These are phyloP conservation scores for Zophobas morio DNA, from an alignment of 1,140 invertebrate genomes.

Conservation along the genomic window DNA sequence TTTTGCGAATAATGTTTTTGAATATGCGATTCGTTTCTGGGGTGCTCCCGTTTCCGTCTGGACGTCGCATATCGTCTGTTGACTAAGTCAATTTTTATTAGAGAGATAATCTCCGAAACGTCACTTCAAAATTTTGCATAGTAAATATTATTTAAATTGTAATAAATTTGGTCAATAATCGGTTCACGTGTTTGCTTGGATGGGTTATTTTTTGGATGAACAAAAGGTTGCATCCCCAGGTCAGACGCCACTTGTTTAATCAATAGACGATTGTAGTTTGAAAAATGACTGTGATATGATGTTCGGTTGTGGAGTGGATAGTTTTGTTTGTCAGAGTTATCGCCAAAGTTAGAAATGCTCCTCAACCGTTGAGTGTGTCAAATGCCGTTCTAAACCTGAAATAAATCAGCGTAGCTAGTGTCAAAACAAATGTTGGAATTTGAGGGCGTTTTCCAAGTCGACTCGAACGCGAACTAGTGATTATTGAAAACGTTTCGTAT, in stretches of 20 bases:
- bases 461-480: constrained; percentile 43
- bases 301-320: constrained; percentile 7
- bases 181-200: too few relatives aligned
- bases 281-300: not conserved
- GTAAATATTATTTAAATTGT: too few relatives aligned
- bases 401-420: constrained; percentile 52
- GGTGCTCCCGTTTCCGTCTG: too few relatives aligned
- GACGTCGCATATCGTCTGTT: too few relatives aligned
- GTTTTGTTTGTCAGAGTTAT: constrained; percentile 1
- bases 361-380: constrained; percentile 14
- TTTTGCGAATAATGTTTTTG: too few relatives aligned
- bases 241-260: not conserved
- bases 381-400: constrained; percentile 29
- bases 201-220: too few relatives aligned
- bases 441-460: constrained; percentile 40
- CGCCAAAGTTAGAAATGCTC: not conserved
- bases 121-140: too few relatives aligned
- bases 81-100: too few relatives aligned
- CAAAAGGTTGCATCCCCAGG: too few relatives aligned
- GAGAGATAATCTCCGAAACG: too few relatives aligned
- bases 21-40: too few relatives aligned
- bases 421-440: constrained; percentile 51
- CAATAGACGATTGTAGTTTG: constrained; percentile 1
- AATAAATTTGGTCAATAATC: too few relatives aligned
- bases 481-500: constrained; percentile 50